phyloP scores from a whole-genome alignment of 2,888 invertebrate genomes.

The Platynereis dumerilii region DNA sequence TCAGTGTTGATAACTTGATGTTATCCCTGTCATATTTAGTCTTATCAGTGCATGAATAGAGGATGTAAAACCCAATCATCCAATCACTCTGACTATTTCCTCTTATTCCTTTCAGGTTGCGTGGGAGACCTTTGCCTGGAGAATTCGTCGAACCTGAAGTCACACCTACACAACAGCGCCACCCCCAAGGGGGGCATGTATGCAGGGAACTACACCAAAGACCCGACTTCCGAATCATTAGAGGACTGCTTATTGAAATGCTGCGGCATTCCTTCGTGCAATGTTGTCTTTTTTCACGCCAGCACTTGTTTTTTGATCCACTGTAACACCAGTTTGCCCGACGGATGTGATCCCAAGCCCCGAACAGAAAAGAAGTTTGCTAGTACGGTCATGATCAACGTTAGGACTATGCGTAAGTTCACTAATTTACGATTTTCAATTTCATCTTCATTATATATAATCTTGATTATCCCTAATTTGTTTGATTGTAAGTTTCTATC shows the following conservation, averaged over 20 bases:
- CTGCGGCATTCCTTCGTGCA: slow-evolving; percentile 12
- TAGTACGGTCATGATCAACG: slow-evolving; percentile 18
- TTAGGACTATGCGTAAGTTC: background rate
- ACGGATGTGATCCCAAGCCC: slow-evolving; percentile 16
- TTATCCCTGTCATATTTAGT: too few species aligned
- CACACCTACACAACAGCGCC: slow-evolving; percentile 12
- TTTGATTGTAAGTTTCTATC: too few species aligned
- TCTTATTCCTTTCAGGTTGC: too few species aligned
- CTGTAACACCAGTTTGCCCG: slow-evolving; percentile 15
- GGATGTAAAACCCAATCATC: too few species aligned
- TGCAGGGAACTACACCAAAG: slow-evolving; percentile 21
- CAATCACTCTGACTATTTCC: too few species aligned
- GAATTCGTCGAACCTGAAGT: too few species aligned
- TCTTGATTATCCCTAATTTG: too few species aligned
- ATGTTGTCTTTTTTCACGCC: slow-evolving; percentile 22
- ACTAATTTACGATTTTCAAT: too few species aligned
- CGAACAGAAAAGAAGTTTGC: slow-evolving; percentile 13
- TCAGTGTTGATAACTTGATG: too few species aligned
- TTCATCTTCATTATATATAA: too few species aligned
- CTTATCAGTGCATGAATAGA: too few species aligned
- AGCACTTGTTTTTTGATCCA: slow-evolving; percentile 17
- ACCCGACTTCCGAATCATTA: background rate
- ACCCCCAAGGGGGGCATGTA: slow-evolving; percentile 7
- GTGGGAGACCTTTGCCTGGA: too few species aligned
- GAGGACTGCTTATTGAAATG: slow-evolving; percentile 17